These are phyloP conservation scores for Zalophus californianus DNA, from an alignment of 2,797 vertebrate genomes.

Conservation along the genomic window DNA sequence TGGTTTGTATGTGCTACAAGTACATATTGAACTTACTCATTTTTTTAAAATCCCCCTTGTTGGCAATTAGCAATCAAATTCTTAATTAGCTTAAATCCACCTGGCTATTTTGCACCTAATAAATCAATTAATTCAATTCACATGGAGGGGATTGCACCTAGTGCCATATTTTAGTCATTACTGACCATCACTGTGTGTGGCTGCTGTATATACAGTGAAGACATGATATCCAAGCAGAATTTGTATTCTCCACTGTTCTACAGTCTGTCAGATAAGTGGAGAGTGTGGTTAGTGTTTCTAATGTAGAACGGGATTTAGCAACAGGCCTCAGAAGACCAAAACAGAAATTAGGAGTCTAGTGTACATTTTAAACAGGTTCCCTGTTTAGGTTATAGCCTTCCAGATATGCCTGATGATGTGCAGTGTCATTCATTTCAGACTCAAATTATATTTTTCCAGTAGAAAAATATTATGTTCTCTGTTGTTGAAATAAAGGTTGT, in stretches of 20 bases:
- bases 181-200: slow-evolving; percentile 83
- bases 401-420: slow-evolving; percentile 68
- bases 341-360: slow-evolving; percentile 75
- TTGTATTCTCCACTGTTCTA: slow-evolving; percentile 83
- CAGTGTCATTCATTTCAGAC: slow-evolving; percentile 71
- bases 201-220: slow-evolving; percentile 64
- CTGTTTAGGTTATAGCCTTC: slow-evolving; percentile 71
- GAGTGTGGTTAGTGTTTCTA: slow-evolving; percentile 86
- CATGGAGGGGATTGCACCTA: slow-evolving; percentile 82
- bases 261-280: slow-evolving; percentile 78
- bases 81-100: slow-evolving; percentile 88
- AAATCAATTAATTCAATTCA: slow-evolving; percentile 89
- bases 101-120: slow-evolving; percentile 87
- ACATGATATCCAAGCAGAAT: slow-evolving; percentile 82
- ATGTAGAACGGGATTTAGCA: slow-evolving; percentile 85
- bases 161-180: slow-evolving; percentile 83
- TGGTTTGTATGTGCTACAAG: slow-evolving; percentile 70
- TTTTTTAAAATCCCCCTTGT: slow-evolving; percentile 78
- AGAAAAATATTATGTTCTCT: slow-evolving; percentile 73
- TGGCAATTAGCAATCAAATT: slow-evolving; percentile 88
- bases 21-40: slow-evolving; percentile 75
- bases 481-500: slow-evolving; percentile 54
- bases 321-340: slow-evolving; percentile 81
- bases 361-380: slow-evolving; percentile 75
- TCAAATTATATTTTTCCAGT: slow-evolving; percentile 67